Conservation (phyloP, 2,113 vertebrate species). For the Megaptera novaeangliae region DNA sequence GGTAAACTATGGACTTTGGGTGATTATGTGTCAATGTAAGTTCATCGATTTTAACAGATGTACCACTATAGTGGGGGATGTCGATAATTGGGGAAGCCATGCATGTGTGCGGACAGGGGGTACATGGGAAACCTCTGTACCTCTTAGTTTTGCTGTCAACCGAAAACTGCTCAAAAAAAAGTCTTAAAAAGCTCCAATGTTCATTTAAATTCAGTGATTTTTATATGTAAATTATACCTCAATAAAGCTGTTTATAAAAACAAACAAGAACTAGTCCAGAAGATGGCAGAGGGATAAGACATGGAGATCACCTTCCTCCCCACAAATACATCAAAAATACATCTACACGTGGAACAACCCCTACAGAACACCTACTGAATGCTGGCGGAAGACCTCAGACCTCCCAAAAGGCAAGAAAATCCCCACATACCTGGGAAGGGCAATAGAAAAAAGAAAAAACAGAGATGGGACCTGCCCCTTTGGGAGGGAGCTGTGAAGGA, state of each 20-base stretch:
- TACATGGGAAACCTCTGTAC: not conserved
- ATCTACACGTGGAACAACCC: too few relatives aligned
- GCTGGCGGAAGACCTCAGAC: too few relatives aligned
- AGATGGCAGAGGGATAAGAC: too few relatives aligned
- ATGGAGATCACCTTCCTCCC: too few relatives aligned
- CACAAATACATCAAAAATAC: too few relatives aligned
- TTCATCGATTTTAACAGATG: not conserved
- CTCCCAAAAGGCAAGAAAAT: too few relatives aligned
- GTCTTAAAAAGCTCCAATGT: not conserved
- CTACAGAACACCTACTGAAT: too few relatives aligned
- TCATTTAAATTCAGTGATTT: not conserved
- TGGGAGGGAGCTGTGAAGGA: too few relatives aligned
- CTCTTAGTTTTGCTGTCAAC: not conserved
- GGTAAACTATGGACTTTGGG: not conserved
- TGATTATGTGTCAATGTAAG: not conserved
- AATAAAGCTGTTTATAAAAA: not conserved
- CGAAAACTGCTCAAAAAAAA: not conserved
- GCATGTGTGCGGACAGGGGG: too few relatives aligned
- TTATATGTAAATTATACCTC: not conserved
- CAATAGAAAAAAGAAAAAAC: too few relatives aligned
- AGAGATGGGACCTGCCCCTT: too few relatives aligned
- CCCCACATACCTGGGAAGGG: too few relatives aligned
- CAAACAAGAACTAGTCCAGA: not conserved
- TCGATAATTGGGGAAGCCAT: not conserved
- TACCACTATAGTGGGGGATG: not conserved